Evolutionary conservation across 2,113 vertebrate species (phyloP).

Genomic region (Ceyx cyanopectus): DNA sequence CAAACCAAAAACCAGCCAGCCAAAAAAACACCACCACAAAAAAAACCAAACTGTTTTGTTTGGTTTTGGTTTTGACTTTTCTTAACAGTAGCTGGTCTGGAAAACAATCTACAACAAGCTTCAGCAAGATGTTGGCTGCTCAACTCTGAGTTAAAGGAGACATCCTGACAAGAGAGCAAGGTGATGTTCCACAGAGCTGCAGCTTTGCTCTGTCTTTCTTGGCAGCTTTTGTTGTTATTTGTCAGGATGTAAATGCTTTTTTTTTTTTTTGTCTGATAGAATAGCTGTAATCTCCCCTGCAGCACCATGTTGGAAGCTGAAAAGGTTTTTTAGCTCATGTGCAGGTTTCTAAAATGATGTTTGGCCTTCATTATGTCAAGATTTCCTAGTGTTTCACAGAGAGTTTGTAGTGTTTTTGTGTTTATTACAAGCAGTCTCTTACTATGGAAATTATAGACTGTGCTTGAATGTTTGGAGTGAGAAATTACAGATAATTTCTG

Average conservation of each 20-base stretch:
- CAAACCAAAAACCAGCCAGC: too few species aligned
- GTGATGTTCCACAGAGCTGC: background rate
- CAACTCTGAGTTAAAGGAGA: background rate
- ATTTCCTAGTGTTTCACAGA: slow-evolving; percentile 5
- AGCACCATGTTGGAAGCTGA: background rate
- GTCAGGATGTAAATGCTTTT: background rate
- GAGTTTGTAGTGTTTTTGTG: slow-evolving; percentile 41
- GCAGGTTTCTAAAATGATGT: background rate
- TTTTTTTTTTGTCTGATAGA: background rate
- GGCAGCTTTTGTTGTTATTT: background rate
- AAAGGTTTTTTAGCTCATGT: background rate
- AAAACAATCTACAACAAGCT: background rate
- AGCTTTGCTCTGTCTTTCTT: background rate
- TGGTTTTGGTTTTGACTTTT: background rate
- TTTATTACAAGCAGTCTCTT: slow-evolving; percentile 57
- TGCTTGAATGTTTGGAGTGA: slow-evolving; percentile 53
- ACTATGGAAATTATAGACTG: slow-evolving; percentile 69
- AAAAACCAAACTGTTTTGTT: too few species aligned
- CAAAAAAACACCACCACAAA: too few species aligned
- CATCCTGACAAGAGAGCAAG: background rate
- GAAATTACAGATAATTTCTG: slow-evolving; percentile 63
- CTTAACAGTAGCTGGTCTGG: background rate
- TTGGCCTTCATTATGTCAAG: slow-evolving; percentile 15
- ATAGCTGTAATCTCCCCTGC: background rate
- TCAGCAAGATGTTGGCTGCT: background rate